Evolutionary conservation across 2,113 vertebrate genomes (phyloP), one percentile per base, ranked within the genome.

Genomic region (Stegastes partitus): DNA sequence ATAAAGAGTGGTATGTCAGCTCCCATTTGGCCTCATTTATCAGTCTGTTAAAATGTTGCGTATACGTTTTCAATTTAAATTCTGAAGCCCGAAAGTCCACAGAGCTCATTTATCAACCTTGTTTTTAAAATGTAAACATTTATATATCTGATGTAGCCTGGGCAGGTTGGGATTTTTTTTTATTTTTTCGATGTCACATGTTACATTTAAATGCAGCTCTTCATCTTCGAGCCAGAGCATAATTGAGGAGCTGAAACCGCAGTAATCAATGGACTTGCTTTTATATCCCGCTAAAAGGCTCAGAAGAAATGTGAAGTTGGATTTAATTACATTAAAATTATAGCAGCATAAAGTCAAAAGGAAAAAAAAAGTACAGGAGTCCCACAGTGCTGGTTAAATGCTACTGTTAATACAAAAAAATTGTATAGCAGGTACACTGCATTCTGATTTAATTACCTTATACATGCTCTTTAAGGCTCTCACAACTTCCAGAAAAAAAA

Each of bases 21-120:
- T 79, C 62, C 64, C 65, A 58, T 65, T 71, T 45, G 53, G 73
- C 28, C 67, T 74, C 79, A 85, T 88, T 81, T 57, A 71, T 88
- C 77, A 85, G 28, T 74, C 70, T 14, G 44, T 49, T 79, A 19
- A 45, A 34, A 74, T 74, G 42, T 54, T 59, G 70, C 67, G 70
- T 22, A 53, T 59, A 57, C 5, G 34, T 74, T 72, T 85, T 64
- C 66, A 12, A 58, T 81, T 72, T 28, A 63, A 72, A 85, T 73
- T 53, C 53, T 68, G 42, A 77, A 26, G 9, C 63, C 4, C 5
- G 47, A 42, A 66, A 67, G 53, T 34, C 12, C 1, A 8, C 0
- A 5, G 3, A 0, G 31, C 62, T 73, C 74, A 80, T 85, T 74
- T 45, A 81, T 82, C 53, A 82, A 58, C 64, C 54, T 53, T 37